Conservation (phyloP, 1,140 invertebrate species). For the Dufourea novaeangliae region DNA sequence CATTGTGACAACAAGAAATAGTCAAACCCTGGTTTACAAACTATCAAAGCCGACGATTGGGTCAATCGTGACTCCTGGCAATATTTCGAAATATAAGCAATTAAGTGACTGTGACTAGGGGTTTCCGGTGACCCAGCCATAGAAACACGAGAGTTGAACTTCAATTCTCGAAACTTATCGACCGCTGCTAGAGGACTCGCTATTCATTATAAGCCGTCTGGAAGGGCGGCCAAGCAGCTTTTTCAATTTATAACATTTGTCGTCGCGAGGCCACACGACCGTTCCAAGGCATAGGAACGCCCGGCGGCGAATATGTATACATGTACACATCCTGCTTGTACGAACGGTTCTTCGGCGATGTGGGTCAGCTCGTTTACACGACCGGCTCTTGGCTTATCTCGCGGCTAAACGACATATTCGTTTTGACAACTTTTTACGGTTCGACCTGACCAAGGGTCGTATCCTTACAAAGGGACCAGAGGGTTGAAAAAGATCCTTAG, state of each 20-base stretch:
- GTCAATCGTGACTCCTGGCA: no score
- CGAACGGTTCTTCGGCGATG: constrained; percentile 53
- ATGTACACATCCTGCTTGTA: constrained; percentile 28
- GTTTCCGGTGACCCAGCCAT: no score
- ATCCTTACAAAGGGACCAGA: no score
- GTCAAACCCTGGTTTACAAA: no score
- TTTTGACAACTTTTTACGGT: constrained; percentile 15
- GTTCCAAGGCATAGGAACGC: constrained; percentile 19
- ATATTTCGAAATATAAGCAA: no score
- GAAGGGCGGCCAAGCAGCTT: constrained; percentile 2
- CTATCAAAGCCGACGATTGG: no score
- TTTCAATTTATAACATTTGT: constrained; percentile 30
- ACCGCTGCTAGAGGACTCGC: no score
- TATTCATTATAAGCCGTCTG: no score
- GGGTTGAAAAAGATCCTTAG: no score
- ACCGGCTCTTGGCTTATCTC: constrained; percentile 46
- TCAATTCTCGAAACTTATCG: neutral
- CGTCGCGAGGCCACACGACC: constrained; percentile 3
- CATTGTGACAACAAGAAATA: no score
- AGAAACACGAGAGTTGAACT: no score
- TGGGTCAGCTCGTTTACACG: constrained; percentile 65
- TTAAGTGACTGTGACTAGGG: no score
- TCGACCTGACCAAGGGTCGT: neutral
- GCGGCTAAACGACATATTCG: neutral
- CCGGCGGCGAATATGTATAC: neutral